Evolutionary conservation across 1,140 invertebrate species (phyloP), one percentile per base, ranked within the genome.

Genomic region (Gonatopus flavifemur): DNA sequence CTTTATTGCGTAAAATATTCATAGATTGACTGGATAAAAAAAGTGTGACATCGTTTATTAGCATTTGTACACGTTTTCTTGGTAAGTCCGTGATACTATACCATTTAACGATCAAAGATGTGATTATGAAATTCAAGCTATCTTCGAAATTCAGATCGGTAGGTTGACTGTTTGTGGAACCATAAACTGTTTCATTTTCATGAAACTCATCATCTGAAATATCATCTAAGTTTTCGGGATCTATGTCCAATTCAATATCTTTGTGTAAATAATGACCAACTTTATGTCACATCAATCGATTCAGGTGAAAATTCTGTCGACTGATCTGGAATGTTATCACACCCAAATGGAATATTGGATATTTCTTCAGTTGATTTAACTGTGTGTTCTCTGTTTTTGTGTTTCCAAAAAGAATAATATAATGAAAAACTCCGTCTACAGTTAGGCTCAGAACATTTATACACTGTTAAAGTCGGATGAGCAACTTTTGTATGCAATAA

Each of bases 21-120:
- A 37, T 19, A 37, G 19, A 6, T 15, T 19, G 9, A 3, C 13
- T 10, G 12, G 13, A 16, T 10, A 37, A 16, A 15, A 37, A 37
- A 16, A 16, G 12, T 18, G 13, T 37, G 5, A 37, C 13, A 37
- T 37, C 18, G 20, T 37, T 18, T 3, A 37, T 19, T 16, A 37
- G 12, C n/a, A 37, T 16, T 37, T 37, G 36, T 4, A 37, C 36
- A 18, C 36, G 13, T 37, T 37, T 37, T 37, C 36, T 37, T 37
- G 36, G 36, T 18, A 37, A 12, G 20, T 37, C 36, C 16, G n/a
- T 37, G 4, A 37, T 16, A 19, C 15, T 37, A 18, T 37, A 37
- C 36, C n/a, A 37, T 5, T 19, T 37, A 16, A 2, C 19, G n/a
- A 38, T 38, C n/a, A 38, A 20, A 19, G n/a, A 10, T 9, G 19